These are phyloP conservation scores for Thysanoteuthis rhombus DNA, from an alignment of 2,888 invertebrate genomes.

Conservation along the genomic window DNA sequence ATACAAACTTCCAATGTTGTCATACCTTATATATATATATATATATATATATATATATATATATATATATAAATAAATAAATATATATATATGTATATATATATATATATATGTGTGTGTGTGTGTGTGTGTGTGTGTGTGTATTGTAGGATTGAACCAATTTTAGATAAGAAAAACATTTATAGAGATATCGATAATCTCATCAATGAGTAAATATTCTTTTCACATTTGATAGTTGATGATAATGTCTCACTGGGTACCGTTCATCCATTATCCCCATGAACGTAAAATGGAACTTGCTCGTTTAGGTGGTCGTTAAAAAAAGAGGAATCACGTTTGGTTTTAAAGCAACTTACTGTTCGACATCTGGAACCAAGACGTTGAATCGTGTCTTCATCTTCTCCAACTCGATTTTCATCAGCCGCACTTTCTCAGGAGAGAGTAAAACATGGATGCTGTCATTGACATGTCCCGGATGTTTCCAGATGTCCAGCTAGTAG, in stretches of 20 bases:
- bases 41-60: neutral
- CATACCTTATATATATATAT: too few species aligned
- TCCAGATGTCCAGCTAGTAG: slow-evolving; percentile 22
- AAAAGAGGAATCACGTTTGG: neutral
- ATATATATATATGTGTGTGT: neutral
- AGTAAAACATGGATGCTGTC: slow-evolving; percentile 16
- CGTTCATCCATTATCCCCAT: neutral
- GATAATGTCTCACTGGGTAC: too few species aligned
- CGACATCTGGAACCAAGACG: neutral
- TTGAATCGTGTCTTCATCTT: neutral
- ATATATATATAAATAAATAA: neutral
- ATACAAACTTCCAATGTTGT: too few species aligned
- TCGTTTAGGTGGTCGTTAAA: too few species aligned
- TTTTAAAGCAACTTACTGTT: neutral
- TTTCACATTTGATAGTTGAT: too few species aligned
- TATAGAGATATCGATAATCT: too few species aligned
- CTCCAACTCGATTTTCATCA: neutral
- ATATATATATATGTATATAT: neutral
- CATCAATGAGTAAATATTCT: too few species aligned
- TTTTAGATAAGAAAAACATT: too few species aligned
- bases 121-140: too few species aligned
- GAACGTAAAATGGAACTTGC: too few species aligned
- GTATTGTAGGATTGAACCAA: too few species aligned
- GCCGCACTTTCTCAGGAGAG: neutral
- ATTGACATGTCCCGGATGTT: neutral